Conservation (phyloP, 2,888 invertebrate species). For the Lithophane semibrunnea region DNA sequence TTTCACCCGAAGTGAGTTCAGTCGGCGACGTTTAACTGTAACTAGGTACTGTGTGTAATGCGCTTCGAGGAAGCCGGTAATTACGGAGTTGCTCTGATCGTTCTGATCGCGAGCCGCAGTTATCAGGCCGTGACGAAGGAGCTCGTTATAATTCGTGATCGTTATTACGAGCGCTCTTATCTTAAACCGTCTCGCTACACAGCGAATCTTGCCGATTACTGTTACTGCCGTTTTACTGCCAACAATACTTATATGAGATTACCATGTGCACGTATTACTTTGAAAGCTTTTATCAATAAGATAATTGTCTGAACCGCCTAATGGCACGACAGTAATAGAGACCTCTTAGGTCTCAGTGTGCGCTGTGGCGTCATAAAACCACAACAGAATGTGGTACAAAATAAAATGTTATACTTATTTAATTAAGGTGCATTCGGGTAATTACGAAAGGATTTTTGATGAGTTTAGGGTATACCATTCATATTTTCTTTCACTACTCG, state of each 20-base stretch:
- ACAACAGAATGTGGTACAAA: conserved; percentile 31
- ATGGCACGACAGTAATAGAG: conserved; percentile 49
- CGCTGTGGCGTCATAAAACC: conserved; percentile 46
- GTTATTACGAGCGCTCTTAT: conserved; percentile 77
- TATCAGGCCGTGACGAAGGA: conserved; percentile 83
- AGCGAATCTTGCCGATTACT: conserved; percentile 70
- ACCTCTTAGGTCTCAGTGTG: conserved; percentile 14
- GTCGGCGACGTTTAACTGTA: conserved; percentile 68
- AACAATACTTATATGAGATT: conserved; percentile 43
- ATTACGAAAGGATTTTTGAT: too few relatives aligned
- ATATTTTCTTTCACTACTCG: too few relatives aligned
- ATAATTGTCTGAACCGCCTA: conserved; percentile 58
- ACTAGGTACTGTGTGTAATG: conserved; percentile 60
- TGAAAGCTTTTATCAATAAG: conserved; percentile 66
- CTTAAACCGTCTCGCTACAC: conserved; percentile 74
- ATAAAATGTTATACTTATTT: conserved; percentile 45
- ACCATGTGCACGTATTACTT: conserved; percentile 62
- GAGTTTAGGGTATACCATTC: too few relatives aligned
- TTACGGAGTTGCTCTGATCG: conserved; percentile 66
- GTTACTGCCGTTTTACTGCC: conserved; percentile 62
- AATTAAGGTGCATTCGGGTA: too few relatives aligned
- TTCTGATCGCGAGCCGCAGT: conserved; percentile 72
- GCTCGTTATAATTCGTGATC: conserved; percentile 81
- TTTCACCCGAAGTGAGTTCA: conserved; percentile 73
- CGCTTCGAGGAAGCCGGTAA: conserved; percentile 77